Percentiles rank a stretch among this genome's conserved stretches.
These are phyloP conservation scores for Menidia beryllina DNA, from an alignment of 2,113 vertebrate genomes.

Conservation along the genomic window DNA sequence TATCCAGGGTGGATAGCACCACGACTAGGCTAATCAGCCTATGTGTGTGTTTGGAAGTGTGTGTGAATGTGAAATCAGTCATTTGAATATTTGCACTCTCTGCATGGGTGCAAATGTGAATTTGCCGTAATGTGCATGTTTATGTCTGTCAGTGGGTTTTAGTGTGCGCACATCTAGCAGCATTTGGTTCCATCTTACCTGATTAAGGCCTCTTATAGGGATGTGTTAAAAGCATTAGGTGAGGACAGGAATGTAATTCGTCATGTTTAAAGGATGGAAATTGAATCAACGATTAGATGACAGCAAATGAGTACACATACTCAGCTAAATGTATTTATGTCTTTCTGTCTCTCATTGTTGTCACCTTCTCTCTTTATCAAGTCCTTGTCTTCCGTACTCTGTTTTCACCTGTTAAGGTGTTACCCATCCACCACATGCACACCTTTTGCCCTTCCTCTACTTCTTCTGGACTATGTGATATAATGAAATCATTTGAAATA, in stretches of 20 bases:
- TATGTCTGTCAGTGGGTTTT: constrained; percentile 17
- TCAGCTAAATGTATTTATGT: constrained; percentile 35
- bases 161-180: constrained; percentile 73
- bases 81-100: constrained; percentile 48
- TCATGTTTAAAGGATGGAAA: constrained; percentile 99
- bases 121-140: constrained; percentile 17
- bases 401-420: constrained; percentile 10
- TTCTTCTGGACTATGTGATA: constrained; percentile 57
- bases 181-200: constrained; percentile 88
- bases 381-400: not conserved
- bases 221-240: constrained; percentile 99
- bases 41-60: constrained; percentile 58
- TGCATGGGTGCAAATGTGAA: constrained; percentile 18
- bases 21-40: constrained; percentile 92
- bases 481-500: constrained; percentile 75
- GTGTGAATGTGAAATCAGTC: constrained; percentile 43
- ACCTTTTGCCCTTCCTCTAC: constrained; percentile 4
- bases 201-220: constrained; percentile 99
- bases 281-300: constrained; percentile 87
- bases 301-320: constrained; percentile 64
- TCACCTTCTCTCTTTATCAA: not conserved
- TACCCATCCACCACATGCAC: constrained; percentile 5
- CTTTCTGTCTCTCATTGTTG: constrained; percentile 24
- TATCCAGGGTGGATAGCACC: constrained; percentile 83
- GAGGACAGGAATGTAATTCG: constrained; percentile 98